Percentiles rank a stretch among this genome's conserved stretches.
Evolutionary conservation across 2,888 invertebrate species (phyloP).

Genomic region (Hecatera dysodea): DNA sequence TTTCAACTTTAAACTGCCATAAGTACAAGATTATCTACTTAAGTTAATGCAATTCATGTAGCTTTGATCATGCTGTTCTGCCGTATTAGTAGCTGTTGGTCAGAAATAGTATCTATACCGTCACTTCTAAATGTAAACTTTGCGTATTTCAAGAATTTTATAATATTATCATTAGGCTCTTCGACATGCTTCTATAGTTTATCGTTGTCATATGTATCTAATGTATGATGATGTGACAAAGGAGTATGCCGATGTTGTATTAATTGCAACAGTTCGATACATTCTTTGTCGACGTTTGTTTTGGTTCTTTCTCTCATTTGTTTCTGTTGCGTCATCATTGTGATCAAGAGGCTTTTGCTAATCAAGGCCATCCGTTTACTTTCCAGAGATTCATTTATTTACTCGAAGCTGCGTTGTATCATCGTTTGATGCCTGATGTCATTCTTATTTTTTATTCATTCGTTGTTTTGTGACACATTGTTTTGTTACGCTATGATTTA

Average conservation of each 20-base stretch:
- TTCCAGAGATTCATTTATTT: slow-evolving; percentile 30
- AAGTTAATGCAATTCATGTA: slow-evolving; percentile 13
- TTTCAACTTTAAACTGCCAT: neutral
- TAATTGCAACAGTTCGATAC: slow-evolving; percentile 2
- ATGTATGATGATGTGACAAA: neutral
- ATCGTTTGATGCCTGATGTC: slow-evolving; percentile 52
- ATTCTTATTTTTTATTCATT: slow-evolving; percentile 46
- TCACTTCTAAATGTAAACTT: slow-evolving; percentile 2
- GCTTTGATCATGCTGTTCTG: neutral
- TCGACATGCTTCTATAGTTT: neutral
- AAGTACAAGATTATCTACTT: neutral
- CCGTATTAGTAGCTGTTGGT: neutral
- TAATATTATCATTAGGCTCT: neutral
- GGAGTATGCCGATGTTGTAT: neutral
- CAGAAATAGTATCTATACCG: neutral
- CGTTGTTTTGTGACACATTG: slow-evolving; percentile 55
- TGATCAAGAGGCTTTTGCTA: neutral
- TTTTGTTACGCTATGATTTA: slow-evolving; percentile 48
- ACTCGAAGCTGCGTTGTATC: slow-evolving; percentile 7
- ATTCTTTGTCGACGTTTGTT: slow-evolving; percentile 36
- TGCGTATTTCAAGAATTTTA: slow-evolving; percentile 2
- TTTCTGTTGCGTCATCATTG: slow-evolving; percentile 9
- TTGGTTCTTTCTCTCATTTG: neutral
- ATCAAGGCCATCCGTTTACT: slow-evolving; percentile 28
- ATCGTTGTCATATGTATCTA: neutral